Conservation (phyloP, 2,888 invertebrate species). For the Megalurothrips usitatus region DNA sequence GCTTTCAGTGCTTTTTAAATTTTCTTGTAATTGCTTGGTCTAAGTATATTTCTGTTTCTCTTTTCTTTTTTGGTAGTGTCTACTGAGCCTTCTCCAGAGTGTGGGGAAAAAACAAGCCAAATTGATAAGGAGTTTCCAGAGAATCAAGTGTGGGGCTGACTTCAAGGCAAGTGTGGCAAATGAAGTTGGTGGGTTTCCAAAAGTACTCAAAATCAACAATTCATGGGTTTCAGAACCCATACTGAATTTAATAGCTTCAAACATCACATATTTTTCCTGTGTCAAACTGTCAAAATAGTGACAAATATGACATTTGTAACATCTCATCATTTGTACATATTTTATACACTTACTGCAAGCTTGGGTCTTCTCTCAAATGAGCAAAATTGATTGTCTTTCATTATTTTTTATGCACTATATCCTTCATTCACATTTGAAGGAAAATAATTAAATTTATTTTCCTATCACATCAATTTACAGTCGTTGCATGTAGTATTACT, state of each 20-base stretch:
- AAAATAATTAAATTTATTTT: neutral
- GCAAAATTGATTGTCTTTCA: neutral
- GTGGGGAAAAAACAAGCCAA: neutral
- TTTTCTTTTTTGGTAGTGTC: neutral
- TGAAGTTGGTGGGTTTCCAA: neutral
- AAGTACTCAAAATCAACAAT: neutral
- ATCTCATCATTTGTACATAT: neutral
- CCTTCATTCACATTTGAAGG: neutral
- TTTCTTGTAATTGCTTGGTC: neutral
- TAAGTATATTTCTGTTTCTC: neutral
- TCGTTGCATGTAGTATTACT: neutral
- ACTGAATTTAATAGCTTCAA: neutral
- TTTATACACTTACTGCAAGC: neutral
- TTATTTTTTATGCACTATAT: neutral
- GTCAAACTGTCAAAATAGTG: neutral
- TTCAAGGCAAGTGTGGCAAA: neutral
- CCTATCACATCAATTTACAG: neutral
- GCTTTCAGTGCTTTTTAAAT: neutral
- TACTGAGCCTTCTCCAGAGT: too few relatives aligned
- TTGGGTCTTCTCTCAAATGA: neutral
- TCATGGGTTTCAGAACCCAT: neutral
- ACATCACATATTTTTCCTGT: conserved; percentile 1
- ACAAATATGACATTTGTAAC: neutral
- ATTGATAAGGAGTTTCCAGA: neutral
- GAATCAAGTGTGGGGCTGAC: neutral